Evolutionary conservation across 2,113 vertebrate genomes (phyloP), one percentile per base, ranked within the genome.

Genomic region (Dipodomys merriami): DNA sequence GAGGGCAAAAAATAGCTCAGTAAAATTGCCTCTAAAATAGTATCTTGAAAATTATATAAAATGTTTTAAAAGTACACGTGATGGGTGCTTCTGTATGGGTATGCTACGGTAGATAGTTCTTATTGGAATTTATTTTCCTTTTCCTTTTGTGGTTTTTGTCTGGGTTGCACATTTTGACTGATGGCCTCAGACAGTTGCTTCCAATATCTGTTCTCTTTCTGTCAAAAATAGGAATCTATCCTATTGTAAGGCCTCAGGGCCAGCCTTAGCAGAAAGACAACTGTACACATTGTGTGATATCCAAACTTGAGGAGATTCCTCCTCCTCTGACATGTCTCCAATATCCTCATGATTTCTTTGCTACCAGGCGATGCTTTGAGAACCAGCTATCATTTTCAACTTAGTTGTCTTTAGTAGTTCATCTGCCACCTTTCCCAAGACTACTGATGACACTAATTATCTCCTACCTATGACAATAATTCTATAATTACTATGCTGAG

Each of bases 401-500:
- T 85, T 35, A n/a, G 4, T 91, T 91, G 92, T 86, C 87, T 73
- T 96, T 95, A 91, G 33, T 83, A 86, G 89, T 84, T 76, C 92
- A 95, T 19, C 23, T 77, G 16, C 84, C 60, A 84, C 65, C 19
- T 82, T 46, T 91, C 74, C 20, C 6, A 86, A 89, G 76, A 67
- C 57, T 84, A 72, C 20, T 78, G 68, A 71, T 80, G 90, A 83
- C 3, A 67, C 10, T 92, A 88, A 49, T 88, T 49, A 88, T 33
- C n/a, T 82, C 91, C 33, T 15, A 80, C 30, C 53, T 94, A 22
- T 88, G 86, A 88, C 64, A 20, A 46, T 35, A 78, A 46, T 87
- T 57, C 33, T 53, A 33, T 86, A 93, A 89, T 77, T 90, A 85
- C 19, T 78, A 69, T 35, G n/a, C 1, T 76, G 39, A 84, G 57